Base-by-base conservation (phyloP, 2,888 invertebrate species). In the Phorcus lineatus region DNA sequence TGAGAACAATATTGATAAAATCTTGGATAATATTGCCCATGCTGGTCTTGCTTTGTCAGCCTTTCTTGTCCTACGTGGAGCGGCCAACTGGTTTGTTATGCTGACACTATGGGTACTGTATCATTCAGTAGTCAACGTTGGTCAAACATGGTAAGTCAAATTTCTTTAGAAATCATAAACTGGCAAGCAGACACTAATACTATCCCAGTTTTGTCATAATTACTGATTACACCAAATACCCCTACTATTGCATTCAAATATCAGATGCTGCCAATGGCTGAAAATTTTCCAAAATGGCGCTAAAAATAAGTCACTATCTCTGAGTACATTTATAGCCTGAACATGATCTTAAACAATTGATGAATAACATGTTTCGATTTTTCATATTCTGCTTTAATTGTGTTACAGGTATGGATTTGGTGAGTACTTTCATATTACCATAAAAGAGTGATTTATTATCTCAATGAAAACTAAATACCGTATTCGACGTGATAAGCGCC, bases 81-180 rank as follows among this genome's bases (percentile, higher is more conserved):
- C 90, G 52, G 92, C 93, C 7, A 93, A 93, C 85, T 91, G 92
- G 87, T 82, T 91, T 16, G 85, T 92, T 36, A 91, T 93, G 91
- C 55, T 91, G 13, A 22, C 84, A 2, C 85, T 93, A n/a, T 93
- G 93, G 93, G 78, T 90, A 16, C 86, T 93, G 1, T 93, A 93
- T 83, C 93, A 93, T 81, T 93, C 93, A 28, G 84, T 93, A n/a
- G 92, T 92, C n/a, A 93, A 92, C 83, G 89, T 92, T 74, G 92
- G 92, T 28, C 91, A 92, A 79, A 85, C 87, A 82, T 92, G 92
- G 92, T 91, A 82, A 86, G 90, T 80, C 19, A n/a, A 3, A 52
- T 17, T 74, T 17, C 36, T 6, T 6, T 11, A 11, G 13, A 13
- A 47, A 47, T 13, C 47, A 36, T 36, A 36, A 3, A 36, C 3